Conservation (phyloP, 2,888 invertebrate species). For the Dascillus cervinus region DNA sequence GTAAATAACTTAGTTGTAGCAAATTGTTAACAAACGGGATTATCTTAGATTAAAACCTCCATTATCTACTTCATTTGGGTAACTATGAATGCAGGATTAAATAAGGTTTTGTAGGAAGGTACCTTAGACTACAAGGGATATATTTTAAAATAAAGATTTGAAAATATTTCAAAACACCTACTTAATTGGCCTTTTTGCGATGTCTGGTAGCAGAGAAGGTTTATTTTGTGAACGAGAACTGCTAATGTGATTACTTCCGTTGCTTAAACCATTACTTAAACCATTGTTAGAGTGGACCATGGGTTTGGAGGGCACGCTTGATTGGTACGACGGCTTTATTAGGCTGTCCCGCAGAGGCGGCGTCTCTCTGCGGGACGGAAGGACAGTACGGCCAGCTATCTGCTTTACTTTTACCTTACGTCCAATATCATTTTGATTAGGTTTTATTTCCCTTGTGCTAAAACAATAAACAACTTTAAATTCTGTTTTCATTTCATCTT, state of each 20-base stretch:
- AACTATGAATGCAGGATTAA: no score
- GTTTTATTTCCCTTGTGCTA: slow-evolving; percentile 90
- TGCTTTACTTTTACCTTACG: slow-evolving; percentile 76
- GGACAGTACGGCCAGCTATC: slow-evolving; percentile 21
- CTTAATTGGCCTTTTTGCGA: slow-evolving; percentile 57
- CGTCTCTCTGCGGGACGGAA: slow-evolving; percentile 30
- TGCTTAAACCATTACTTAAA: slow-evolving; percentile 32
- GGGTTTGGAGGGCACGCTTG: slow-evolving; percentile 30
- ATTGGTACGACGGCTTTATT: slow-evolving; percentile 37
- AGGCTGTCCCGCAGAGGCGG: slow-evolving; percentile 33
- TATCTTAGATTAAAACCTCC: no score
- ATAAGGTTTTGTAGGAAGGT: no score
- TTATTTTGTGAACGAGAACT: slow-evolving; percentile 43
- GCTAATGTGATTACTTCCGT: slow-evolving; percentile 40
- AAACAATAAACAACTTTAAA: slow-evolving; percentile 1
- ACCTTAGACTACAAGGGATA: no score
- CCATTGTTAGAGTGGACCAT: slow-evolving; percentile 23
- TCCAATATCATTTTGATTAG: slow-evolving; percentile 83
- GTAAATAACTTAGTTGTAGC: slow-evolving; percentile 40
- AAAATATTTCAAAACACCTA: no score
- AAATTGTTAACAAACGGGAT: background rate
- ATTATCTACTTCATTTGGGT: no score
- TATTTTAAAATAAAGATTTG: no score
- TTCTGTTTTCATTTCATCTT: background rate
- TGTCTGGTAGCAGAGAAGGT: slow-evolving; percentile 53